A percentile compares a stretch with the other conserved stretches of the same genome.
Evolutionary conservation across 2,888 invertebrate genomes (phyloP).

Genomic region (Alsophila aescularia): DNA sequence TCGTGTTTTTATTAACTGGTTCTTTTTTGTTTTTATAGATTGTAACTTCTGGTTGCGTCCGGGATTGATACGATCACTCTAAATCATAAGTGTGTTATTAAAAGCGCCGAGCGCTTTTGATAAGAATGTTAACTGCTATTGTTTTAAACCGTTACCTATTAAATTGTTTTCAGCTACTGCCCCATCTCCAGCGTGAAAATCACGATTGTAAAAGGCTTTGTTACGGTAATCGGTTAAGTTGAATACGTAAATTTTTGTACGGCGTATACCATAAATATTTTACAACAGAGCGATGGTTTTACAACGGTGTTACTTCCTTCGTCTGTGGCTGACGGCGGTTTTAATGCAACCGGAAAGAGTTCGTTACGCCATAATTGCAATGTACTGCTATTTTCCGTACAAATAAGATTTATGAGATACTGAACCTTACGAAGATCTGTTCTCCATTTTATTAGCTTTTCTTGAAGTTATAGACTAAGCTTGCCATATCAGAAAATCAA

Average conservation of each 20-base stretch:
- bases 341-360: conserved; percentile 64
- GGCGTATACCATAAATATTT: conserved; percentile 63
- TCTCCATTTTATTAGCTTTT: not conserved
- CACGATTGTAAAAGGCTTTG: conserved; percentile 53
- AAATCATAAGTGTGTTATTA: conserved; percentile 30
- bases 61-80: conserved; percentile 42
- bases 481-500: too few relatives aligned
- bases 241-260: conserved; percentile 55
- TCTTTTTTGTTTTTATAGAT: conserved; percentile 54
- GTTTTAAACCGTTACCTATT: conserved; percentile 24
- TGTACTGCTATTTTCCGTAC: conserved; percentile 21
- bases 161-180: conserved; percentile 27
- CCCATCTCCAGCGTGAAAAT: conserved; percentile 45
- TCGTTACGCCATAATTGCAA: conserved; percentile 52
- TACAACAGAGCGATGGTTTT: conserved; percentile 61
- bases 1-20: conserved; percentile 60
- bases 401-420: conserved; percentile 22
- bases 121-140: conserved; percentile 35
- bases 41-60: conserved; percentile 56
- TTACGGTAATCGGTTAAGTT: conserved; percentile 59
- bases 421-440: not conserved
- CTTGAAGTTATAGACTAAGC: not conserved
- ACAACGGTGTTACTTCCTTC: conserved; percentile 62
- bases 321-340: conserved; percentile 41
- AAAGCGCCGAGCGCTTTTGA: conserved; percentile 22